phyloP scores from a whole-genome alignment of 1,140 invertebrate genomes.

The Ditylenchus dipsaci region DNA sequence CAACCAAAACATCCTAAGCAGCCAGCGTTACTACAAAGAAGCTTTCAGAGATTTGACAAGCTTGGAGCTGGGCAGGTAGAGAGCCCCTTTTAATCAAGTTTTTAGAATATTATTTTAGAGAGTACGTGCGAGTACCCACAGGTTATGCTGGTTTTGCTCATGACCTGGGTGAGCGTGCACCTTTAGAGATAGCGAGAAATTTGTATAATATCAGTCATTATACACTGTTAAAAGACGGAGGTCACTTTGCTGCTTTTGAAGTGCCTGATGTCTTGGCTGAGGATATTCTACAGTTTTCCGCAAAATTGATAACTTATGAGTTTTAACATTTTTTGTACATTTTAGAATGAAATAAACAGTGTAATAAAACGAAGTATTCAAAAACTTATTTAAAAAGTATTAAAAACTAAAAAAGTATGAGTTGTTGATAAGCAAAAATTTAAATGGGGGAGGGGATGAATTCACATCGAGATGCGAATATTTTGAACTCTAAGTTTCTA shows the following conservation, averaged over 20 bases:
- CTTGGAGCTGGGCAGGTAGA: not conserved
- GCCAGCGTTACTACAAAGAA: conserved; percentile 39
- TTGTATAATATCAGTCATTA: conserved; percentile 34
- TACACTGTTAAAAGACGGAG: conserved; percentile 34
- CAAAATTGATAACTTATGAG: not conserved
- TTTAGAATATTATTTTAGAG: not conserved
- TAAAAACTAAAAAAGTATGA: too few species aligned
- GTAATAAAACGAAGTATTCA: too few species aligned
- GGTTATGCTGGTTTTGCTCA: conserved; percentile 35
- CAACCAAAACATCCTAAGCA: conserved; percentile 43
- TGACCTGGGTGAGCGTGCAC: conserved; percentile 23
- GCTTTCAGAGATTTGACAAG: not conserved
- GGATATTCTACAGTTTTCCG: conserved; percentile 32
- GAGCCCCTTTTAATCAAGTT: not conserved
- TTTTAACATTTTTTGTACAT: not conserved
- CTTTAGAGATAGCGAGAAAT: conserved; percentile 18
- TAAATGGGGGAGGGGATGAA: too few species aligned
- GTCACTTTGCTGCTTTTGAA: conserved; percentile 43
- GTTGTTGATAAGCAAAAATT: too few species aligned
- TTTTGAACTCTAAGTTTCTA: too few species aligned
- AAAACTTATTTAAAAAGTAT: too few species aligned
- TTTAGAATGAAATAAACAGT: too few species aligned
- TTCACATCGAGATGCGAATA: too few species aligned
- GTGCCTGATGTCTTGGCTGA: conserved; percentile 28
- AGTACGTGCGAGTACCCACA: conserved; percentile 36